Evolutionary conservation across 2,797 vertebrate species (phyloP), one percentile per base, ranked within the genome.

Genomic region (Peromyscus eremicus): DNA sequence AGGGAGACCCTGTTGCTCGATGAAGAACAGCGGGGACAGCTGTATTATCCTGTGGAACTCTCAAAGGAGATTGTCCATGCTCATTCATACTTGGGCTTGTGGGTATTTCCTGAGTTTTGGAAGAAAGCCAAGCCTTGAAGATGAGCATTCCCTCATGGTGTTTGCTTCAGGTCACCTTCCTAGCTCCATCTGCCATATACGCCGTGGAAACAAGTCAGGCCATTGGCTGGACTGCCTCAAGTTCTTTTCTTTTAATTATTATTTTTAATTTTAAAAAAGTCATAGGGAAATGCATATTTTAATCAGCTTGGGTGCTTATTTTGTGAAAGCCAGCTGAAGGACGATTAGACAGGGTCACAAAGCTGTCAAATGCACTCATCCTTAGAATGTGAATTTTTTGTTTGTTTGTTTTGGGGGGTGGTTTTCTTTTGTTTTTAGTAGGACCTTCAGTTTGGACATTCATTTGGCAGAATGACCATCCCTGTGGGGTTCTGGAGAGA

Each of bases 31-130:
- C 99, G 99, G 92, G 99, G 98, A 95, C 99, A 98, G 97, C 99
- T 99, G 97, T 99, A 99, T 52, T 99, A 99, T 98, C 99, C 99
- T 46, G 99, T 99, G 98, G 99, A 99, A 96, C 99, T 99, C 98
- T 99, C 99, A 89, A 99, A 99, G 99, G 99, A 99, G 98, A 99
- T 99, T 86, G 99, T 99, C 97, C 99, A 99, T 34, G 99, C 99
- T 97, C 99, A 99, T 96, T 99, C 99, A 73, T 99, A 99, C 98
- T 98, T 99, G 99, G 99, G 99, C 98, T 98, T 99, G 97, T 99
- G 99, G 99, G 99, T 99, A 84, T 99, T 99, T 99, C 99, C 99
- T 98, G 99, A 99, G 29, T 98, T 99, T 95, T 99, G 99, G 99
- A 99, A 99, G 99, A 99, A 99, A 98, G 97, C 84, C 93, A 94